Evolutionary conservation across 2,797 vertebrate genomes (phyloP).

Genomic region (Lophius americanus): DNA sequence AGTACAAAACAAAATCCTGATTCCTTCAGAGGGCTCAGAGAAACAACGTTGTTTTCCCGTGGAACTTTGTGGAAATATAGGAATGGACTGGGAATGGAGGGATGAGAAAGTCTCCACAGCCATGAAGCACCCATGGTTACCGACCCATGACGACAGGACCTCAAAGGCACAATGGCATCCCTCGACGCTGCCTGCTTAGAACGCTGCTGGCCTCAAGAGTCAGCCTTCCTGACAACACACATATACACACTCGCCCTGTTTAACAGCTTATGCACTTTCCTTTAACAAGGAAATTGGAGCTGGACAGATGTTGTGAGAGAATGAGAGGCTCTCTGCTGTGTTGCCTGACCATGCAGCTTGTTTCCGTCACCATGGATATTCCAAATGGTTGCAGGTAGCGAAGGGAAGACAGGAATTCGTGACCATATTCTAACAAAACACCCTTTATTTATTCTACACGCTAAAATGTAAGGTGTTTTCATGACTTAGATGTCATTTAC

Average conservation of each 20-base stretch:
- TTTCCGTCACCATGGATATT: slow-evolving; percentile 56
- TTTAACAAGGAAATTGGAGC: slow-evolving; percentile 25
- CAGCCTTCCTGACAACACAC: slow-evolving; percentile 65
- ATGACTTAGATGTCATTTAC: background rate
- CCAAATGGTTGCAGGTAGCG: slow-evolving; percentile 71
- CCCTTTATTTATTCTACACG: background rate
- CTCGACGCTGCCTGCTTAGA: slow-evolving; percentile 70
- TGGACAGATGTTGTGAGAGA: slow-evolving; percentile 22
- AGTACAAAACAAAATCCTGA: background rate
- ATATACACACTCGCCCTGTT: background rate
- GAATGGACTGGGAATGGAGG: slow-evolving; percentile 40
- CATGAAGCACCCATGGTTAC: slow-evolving; percentile 80
- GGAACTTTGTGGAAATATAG: slow-evolving; percentile 20
- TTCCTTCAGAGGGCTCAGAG: background rate
- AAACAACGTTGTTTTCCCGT: background rate
- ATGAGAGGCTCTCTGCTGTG: background rate
- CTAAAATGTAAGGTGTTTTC: too few relatives aligned
- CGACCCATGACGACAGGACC: slow-evolving; percentile 73
- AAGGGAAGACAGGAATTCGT: slow-evolving; percentile 1
- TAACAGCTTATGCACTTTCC: background rate
- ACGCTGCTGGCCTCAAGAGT: slow-evolving; percentile 62
- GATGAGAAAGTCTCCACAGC: slow-evolving; percentile 49
- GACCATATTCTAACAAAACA: background rate
- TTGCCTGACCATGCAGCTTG: slow-evolving; percentile 31
- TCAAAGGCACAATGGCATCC: slow-evolving; percentile 68